Conservation (phyloP, 2,888 invertebrate genomes). For the Cyaniris semiargus region DNA sequence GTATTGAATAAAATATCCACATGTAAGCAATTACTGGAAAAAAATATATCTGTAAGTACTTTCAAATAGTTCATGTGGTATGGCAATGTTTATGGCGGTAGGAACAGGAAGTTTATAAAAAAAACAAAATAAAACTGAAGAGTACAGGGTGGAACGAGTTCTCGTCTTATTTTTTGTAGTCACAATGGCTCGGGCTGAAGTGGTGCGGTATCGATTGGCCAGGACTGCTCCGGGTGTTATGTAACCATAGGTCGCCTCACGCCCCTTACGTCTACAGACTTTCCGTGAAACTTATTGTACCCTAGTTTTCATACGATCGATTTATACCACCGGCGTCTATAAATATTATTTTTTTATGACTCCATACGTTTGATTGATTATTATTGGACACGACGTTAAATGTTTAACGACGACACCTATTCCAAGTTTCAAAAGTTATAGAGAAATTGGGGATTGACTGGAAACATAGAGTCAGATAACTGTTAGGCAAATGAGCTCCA, state of each 20-base stretch:
- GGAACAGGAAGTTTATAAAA: neutral
- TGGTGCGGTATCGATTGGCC: conserved; percentile 73
- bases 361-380: conserved; percentile 29
- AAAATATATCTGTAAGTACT: neutral
- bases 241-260: conserved; percentile 61
- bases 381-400: neutral
- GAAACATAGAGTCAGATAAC: neutral
- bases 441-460: neutral
- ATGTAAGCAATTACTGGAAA: neutral
- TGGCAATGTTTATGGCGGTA: neutral
- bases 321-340: conserved; percentile 34
- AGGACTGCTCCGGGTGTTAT: conserved; percentile 71
- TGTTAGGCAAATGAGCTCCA: neutral
- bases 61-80: neutral
- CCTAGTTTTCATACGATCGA: conserved; percentile 44
- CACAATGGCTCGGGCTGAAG: conserved; percentile 68
- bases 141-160: neutral
- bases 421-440: neutral
- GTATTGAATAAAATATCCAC: neutral
- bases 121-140: neutral
- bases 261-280: conserved; percentile 57
- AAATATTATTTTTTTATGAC: conserved; percentile 34
- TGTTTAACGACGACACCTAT: neutral
- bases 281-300: conserved; percentile 45
- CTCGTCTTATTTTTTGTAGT: conserved; percentile 48